phyloP scores from a whole-genome alignment of 1,140 invertebrate species.

The Neoseiulus cucumeris region DNA sequence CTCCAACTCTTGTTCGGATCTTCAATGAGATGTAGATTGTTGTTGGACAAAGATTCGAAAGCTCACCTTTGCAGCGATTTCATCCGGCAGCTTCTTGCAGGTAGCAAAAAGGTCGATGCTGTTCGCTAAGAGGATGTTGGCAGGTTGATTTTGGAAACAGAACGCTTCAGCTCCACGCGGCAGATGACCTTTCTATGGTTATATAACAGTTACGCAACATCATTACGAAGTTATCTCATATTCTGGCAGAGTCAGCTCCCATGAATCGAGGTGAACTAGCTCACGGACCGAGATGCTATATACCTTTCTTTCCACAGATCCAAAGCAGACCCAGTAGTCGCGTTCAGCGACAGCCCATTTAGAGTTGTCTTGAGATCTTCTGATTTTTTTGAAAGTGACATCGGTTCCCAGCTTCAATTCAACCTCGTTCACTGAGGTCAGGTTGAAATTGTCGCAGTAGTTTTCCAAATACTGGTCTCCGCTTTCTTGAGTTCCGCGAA shows the following conservation, averaged over 20 bases:
- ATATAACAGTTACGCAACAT: too few species aligned
- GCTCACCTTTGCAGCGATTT: not conserved
- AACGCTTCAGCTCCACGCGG: not conserved
- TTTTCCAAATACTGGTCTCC: not conserved
- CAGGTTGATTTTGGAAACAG: conserved; percentile 9
- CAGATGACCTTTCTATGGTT: not conserved
- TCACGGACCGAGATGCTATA: too few species aligned
- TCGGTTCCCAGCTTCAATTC: not conserved
- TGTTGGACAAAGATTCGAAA: not conserved
- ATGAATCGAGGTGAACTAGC: too few species aligned
- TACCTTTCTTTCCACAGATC: not conserved
- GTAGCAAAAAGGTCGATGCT: not conserved
- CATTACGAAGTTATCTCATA: too few species aligned
- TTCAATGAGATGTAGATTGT: too few species aligned
- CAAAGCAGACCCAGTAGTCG: conserved; percentile 6
- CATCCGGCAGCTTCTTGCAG: not conserved
- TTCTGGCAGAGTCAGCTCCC: too few species aligned
- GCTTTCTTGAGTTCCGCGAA: not conserved
- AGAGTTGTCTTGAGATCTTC: not conserved
- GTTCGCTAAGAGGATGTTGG: not conserved
- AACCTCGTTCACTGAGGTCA: not conserved
- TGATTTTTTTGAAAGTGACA: not conserved
- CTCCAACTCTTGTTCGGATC: too few species aligned
- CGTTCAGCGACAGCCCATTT: not conserved
- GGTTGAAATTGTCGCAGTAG: not conserved